phyloP scores from a whole-genome alignment of 2,888 invertebrate species.

The Acronicta alni region DNA sequence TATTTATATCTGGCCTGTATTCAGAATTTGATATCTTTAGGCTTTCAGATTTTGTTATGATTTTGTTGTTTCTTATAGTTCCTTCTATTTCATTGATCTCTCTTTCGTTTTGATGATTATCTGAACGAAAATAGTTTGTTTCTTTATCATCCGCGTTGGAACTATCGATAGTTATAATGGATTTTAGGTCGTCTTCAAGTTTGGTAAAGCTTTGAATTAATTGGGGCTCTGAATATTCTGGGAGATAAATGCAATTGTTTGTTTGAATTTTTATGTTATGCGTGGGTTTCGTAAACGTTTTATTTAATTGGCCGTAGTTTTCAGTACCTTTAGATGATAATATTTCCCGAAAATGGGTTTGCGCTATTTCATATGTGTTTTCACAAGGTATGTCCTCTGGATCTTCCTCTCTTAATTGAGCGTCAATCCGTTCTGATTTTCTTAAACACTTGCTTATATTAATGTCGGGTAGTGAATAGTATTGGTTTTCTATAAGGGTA shows the following conservation, averaged over 20 bases:
- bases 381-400: constrained; percentile 82
- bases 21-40: constrained; percentile 71
- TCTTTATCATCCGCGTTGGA: constrained; percentile 82
- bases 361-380: constrained; percentile 83
- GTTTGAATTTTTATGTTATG: constrained; percentile 63
- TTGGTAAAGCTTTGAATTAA: constrained; percentile 78
- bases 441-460: constrained; percentile 92
- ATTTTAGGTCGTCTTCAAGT: constrained; percentile 85
- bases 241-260: constrained; percentile 67
- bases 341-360: constrained; percentile 82
- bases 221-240: constrained; percentile 76
- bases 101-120: constrained; percentile 86
- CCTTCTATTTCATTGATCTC: constrained; percentile 88
- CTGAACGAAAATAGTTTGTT: constrained; percentile 70
- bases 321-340: constrained; percentile 74
- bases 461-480: constrained; percentile 92
- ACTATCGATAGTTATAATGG: constrained; percentile 83
- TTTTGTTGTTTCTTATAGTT: constrained; percentile 84
- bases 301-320: constrained; percentile 83
- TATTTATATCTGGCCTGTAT: constrained; percentile 73
- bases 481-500: constrained; percentile 91
- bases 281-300: constrained; percentile 65
- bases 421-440: constrained; percentile 92
- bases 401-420: constrained; percentile 90
- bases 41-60: constrained; percentile 84